Percentiles rank a stretch among this genome's conserved stretches.
Conservation (phyloP, 2,888 invertebrate species). For the Thelaira solivaga region DNA sequence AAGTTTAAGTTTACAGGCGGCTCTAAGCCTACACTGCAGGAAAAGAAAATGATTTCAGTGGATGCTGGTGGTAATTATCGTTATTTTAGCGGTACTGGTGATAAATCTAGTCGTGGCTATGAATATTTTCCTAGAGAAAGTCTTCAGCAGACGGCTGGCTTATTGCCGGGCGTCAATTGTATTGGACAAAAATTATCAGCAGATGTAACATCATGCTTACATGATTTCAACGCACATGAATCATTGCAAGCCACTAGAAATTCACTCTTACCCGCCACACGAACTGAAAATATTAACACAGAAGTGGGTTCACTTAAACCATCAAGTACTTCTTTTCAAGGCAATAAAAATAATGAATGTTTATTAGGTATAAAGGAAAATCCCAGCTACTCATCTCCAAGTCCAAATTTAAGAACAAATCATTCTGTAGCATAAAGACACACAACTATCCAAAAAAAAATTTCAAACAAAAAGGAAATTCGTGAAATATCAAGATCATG, state of each 20-base stretch:
- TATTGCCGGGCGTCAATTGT: slow-evolving; percentile 78
- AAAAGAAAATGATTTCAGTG: slow-evolving; percentile 94
- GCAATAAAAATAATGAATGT: slow-evolving; percentile 29
- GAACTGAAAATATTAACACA: too few species aligned
- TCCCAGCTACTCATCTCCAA: slow-evolving; percentile 17
- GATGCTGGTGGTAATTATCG: slow-evolving; percentile 92
- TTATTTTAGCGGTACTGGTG: slow-evolving; percentile 91
- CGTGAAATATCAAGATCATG: too few species aligned
- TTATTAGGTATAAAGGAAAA: slow-evolving; percentile 31
- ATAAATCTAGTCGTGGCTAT: slow-evolving; percentile 86
- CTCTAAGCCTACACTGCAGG: slow-evolving; percentile 90
- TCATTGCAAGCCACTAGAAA: too few species aligned
- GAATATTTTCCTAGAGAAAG: slow-evolving; percentile 87
- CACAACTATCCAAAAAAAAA: too few species aligned
- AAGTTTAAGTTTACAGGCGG: slow-evolving; percentile 96
- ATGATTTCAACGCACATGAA: slow-evolving; percentile 74
- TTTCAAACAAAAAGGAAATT: too few species aligned
- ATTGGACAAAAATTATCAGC: slow-evolving; percentile 78
- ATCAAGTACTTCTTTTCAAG: slow-evolving; percentile 10
- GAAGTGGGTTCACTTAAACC: too few species aligned
- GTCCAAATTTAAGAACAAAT: too few species aligned
- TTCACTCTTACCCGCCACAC: too few species aligned
- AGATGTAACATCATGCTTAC: slow-evolving; percentile 74
- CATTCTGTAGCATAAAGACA: too few species aligned
- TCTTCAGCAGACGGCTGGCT: slow-evolving; percentile 80